Evolutionary conservation across 2,888 invertebrate species (phyloP).

Genomic region (Philhelius pedissequus): DNA sequence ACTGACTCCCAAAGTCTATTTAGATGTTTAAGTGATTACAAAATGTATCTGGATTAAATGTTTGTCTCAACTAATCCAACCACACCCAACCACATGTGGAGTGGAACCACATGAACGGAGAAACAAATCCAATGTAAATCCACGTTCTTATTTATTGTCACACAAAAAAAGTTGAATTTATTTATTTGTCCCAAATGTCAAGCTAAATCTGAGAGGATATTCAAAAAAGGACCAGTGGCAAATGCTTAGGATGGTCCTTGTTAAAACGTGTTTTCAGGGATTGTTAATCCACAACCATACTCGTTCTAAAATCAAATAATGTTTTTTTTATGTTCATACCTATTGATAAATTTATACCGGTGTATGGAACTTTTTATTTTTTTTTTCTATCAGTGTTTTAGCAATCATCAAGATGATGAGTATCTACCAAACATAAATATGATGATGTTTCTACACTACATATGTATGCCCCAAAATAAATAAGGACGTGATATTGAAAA

Average conservation of each 20-base stretch:
- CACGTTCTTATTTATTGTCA: constrained; percentile 48
- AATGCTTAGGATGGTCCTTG: constrained; percentile 10
- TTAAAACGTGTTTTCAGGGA: constrained; percentile 12
- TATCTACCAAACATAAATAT: background rate
- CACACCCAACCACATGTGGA: constrained; percentile 1
- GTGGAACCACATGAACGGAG: background rate
- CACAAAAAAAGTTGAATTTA: constrained; percentile 18
- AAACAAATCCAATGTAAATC: constrained; percentile 28
- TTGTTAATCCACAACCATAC: constrained; percentile 20
- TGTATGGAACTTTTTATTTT: background rate
- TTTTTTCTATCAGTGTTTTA: background rate
- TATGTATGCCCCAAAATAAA: constrained; percentile 23
- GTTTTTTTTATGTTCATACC: background rate
- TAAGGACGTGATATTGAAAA: constrained; percentile 25
- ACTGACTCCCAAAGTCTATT: background rate
- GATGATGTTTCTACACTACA: background rate
- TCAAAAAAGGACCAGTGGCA: background rate
- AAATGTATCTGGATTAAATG: constrained; percentile 7
- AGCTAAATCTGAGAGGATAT: constrained; percentile 15
- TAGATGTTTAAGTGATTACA: constrained; percentile 22
- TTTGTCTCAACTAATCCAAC: constrained; percentile 11
- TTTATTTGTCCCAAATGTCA: constrained; percentile 14
- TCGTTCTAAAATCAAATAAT: constrained; percentile 13
- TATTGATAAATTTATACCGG: constrained; percentile 1
- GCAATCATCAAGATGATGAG: background rate